Evolutionary conservation across 2,797 vertebrate species (phyloP), one percentile per base, ranked within the genome.

Genomic region (Austrolebias charrua): DNA sequence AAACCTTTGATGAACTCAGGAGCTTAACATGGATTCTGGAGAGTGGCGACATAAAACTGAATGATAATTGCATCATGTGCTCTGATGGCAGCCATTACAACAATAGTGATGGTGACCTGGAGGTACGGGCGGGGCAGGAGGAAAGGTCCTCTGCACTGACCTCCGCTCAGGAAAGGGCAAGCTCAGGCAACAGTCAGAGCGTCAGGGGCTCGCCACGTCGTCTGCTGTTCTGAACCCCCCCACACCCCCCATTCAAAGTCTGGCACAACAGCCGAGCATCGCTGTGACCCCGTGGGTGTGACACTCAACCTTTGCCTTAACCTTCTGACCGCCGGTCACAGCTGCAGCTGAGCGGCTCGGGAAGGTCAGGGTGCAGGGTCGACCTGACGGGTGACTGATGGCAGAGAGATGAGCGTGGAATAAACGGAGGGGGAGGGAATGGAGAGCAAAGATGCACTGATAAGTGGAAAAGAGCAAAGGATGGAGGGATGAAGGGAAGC

Each of bases 221-320:
- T 89, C 81, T 91, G 88, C 81, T 85, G 55, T 71, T 67, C 73
- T 88, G 84, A 92, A 89, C 83, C 80, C 71, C 81, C 86, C 33
- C 33, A 6, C 33, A 8, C 33, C 80, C 73, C 82, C 86, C 85
- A 91, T 93, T 93, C 90, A 93, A 66, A 63, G 65, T 60, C 85
- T 86, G 80, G 88, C 72, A 89, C 89, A 89, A 88, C 90, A 77
- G 85, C 83, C 77, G 84, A 86, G 88, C 85, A 66, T 82, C 79
- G 43, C 80, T 79, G 83, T 92, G 92, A 93, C 92, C 92, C 78
- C 57, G 82, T 89, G 91, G 90, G 90, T 86, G 88, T 92, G 93
- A 92, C 92, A 73, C 86, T 86, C 90, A 91, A 93, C 93, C 93
- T 92, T 90, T 93, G 90, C 90, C 89, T 89, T 90, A 88, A 90